Evolutionary conservation across 2,888 invertebrate genomes (phyloP).

Genomic region (Agrochola lychnidis): DNA sequence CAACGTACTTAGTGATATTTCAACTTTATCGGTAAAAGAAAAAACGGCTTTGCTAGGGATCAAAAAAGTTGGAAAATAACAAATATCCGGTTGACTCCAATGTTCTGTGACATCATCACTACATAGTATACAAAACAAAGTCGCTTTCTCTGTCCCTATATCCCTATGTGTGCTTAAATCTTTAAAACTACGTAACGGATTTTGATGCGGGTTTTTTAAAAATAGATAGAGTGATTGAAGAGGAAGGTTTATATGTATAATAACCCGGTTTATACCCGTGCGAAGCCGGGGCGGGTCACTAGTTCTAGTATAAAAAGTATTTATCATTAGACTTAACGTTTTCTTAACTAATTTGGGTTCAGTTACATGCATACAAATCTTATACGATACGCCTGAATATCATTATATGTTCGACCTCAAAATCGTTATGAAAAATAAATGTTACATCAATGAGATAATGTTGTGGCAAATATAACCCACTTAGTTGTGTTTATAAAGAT

Average conservation of each 20-base stretch:
- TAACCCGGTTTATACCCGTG: no score
- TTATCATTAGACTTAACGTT: not conserved
- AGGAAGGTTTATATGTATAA: no score
- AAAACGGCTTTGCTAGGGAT: constrained; percentile 16
- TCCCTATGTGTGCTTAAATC: no score
- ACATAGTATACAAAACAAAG: no score
- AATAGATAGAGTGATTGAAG: no score
- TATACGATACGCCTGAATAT: not conserved
- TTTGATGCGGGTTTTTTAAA: no score
- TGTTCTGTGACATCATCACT: not conserved
- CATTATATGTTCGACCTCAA: not conserved
- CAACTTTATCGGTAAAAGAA: constrained; percentile 39
- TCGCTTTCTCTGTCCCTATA: no score
- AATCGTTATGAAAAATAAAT: not conserved
- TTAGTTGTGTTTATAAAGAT: constrained; percentile 15
- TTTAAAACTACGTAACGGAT: no score
- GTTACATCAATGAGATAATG: constrained; percentile 6
- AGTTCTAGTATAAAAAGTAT: not conserved
- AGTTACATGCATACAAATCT: constrained; percentile 18
- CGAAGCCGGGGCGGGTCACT: no score
- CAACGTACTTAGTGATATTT: constrained; percentile 19
- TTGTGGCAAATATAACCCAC: constrained; percentile 23
- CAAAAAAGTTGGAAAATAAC: constrained; percentile 13
- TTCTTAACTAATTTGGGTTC: constrained; percentile 21
- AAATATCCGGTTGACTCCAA: constrained; percentile 6